Percentiles rank a stretch among this genome's conserved stretches.
Evolutionary conservation across 2,797 vertebrate genomes (phyloP).

Genomic region (Gallinago nigripennis): DNA sequence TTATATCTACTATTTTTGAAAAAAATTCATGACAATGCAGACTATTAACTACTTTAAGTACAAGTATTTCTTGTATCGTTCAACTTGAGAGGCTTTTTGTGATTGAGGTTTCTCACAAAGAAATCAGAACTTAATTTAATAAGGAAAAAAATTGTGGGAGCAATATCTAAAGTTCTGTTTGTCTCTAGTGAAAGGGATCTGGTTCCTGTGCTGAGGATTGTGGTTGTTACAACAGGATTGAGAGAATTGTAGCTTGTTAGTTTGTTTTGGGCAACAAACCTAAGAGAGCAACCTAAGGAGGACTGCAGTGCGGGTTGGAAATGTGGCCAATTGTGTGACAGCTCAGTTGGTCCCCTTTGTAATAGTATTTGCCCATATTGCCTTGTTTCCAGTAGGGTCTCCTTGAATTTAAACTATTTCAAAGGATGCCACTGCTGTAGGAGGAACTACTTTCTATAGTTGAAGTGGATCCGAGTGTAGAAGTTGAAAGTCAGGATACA

Average conservation of each 20-base stretch:
- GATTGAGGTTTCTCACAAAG: neutral
- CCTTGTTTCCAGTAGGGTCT: neutral
- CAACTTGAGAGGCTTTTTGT: neutral
- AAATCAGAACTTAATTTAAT: neutral
- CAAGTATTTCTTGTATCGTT: neutral
- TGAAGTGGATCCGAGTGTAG: neutral
- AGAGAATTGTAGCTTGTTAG: neutral
- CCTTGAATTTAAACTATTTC: neutral
- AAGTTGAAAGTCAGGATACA: neutral
- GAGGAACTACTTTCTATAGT: neutral
- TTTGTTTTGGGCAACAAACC: neutral
- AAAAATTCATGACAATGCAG: neutral
- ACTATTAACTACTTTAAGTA: neutral
- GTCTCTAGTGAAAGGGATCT: neutral
- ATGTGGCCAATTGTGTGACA: rapidly evolving
- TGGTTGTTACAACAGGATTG: neutral
- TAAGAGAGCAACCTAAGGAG: neutral
- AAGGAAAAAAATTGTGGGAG: rapidly evolving
- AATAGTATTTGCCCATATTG: neutral
- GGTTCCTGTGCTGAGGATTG: rapidly evolving
- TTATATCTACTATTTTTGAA: neutral
- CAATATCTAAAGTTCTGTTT: neutral
- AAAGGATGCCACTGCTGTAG: neutral
- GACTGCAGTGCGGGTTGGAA: neutral
- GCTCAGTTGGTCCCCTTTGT: neutral